Base-by-base conservation (phyloP, 1,140 invertebrate species). In the Zaprionus vittiger region DNA sequence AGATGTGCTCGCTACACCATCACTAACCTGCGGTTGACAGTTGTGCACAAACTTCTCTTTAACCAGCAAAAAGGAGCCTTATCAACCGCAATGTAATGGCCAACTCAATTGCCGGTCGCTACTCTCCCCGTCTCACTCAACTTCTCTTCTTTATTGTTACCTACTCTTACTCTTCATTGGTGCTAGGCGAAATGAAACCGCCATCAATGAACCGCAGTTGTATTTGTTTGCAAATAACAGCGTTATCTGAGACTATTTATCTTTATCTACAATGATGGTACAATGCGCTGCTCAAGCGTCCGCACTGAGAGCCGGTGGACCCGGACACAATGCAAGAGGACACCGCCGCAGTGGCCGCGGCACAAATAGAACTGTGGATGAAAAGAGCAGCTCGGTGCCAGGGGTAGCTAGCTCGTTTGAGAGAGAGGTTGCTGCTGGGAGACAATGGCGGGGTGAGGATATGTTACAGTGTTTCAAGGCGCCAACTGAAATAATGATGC, bases 201-300 rank as follows among this genome's bases (percentile, higher is more conserved):
- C 85, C 85, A 90, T 90, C 85, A 90, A 90, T 90, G 85, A 90
- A 90, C 85, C 85, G 81, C 85, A 90, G 90, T 90, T 90, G 85
- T 90, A 90, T 90, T 90, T 90, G 85, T 90, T 90, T 90, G 85
- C 85, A 90, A 90, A 90, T 90, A 90, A 90, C 85, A 82, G 79
- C 85, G 86, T 90, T 90, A 90, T 90, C 85, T 81, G 76, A 81
- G 81, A 90, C 85, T 90, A 90, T 90, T 90, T 90, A 90, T 90
- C 85, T 90, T 85, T 90, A 90, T 90, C 85, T 90, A 83, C 85
- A 85, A 81, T 67, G 79, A 85, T 77, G 79, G 77, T 54, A 64
- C 41, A 63, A 55, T 47, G 41, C 71, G 52, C 5, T 37, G 37
- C 60, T 67, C 20, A n/a, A 61, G 22, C 11, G 24, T 34, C 28